Conservation (phyloP, 2,797 vertebrate species). For the Arrhamphus sclerolepis region DNA sequence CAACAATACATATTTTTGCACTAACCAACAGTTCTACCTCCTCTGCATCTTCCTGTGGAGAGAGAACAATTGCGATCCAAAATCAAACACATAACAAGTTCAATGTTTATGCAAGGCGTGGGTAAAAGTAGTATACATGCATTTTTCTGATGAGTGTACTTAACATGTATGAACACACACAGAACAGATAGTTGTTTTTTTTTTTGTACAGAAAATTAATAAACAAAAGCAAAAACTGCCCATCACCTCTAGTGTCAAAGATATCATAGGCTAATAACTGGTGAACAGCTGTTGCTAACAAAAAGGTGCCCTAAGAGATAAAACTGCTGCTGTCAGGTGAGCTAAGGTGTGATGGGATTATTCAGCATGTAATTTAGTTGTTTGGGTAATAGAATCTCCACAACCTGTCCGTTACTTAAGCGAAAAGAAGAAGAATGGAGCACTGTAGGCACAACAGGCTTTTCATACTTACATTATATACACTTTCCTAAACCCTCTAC, state of each 20-base stretch:
- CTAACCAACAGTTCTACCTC: conserved; percentile 41
- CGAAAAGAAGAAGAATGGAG: conserved; percentile 47
- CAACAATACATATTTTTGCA: conserved; percentile 55
- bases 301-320: conserved; percentile 28
- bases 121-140: conserved; percentile 34
- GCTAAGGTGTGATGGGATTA: conserved; percentile 19
- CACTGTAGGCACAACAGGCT: conserved; percentile 74
- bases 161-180: conserved; percentile 45
- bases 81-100: conserved; percentile 39
- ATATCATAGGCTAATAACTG: conserved; percentile 28
- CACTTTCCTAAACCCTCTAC: conserved; percentile 59
- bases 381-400: conserved; percentile 44
- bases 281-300: conserved; percentile 34
- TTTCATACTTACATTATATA: conserved; percentile 72
- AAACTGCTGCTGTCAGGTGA: conserved; percentile 25
- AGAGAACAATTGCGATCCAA: conserved; percentile 25
- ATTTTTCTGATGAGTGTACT: conserved; percentile 42
- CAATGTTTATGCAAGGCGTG: conserved; percentile 46
- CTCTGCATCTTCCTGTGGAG: conserved; percentile 30
- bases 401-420: conserved; percentile 34
- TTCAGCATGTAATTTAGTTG: conserved; percentile 33
- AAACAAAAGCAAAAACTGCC: conserved; percentile 32
- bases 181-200: conserved; percentile 43
- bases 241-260: conserved; percentile 55
- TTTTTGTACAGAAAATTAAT: conserved; percentile 56